Conservation (phyloP, 2,888 invertebrate species). For the Latheticus oryzae region DNA sequence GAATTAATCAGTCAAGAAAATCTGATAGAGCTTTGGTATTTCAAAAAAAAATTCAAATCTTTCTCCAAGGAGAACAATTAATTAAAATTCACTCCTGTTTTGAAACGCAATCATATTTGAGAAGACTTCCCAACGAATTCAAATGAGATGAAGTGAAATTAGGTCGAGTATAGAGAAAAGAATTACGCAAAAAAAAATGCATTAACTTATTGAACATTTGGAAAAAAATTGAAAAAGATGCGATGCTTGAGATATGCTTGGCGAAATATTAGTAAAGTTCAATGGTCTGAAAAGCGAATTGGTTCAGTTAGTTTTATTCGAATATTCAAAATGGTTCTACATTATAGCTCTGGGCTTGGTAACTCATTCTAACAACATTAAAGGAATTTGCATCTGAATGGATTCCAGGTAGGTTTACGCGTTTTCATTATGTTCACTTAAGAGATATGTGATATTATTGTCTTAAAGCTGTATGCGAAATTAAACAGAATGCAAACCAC, state of each 20-base stretch:
- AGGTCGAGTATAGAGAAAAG: neutral
- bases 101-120: constrained; percentile 9
- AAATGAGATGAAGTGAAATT: constrained; percentile 5
- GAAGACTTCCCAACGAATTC: constrained; percentile 1
- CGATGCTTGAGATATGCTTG: no score
- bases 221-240: no score
- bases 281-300: constrained; percentile 32
- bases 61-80: constrained; percentile 12
- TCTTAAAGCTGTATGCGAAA: constrained; percentile 27
- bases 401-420: constrained; percentile 29
- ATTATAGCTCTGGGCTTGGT: constrained; percentile 16
- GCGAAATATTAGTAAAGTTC: constrained; percentile 31
- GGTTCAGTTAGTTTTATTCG: constrained; percentile 36
- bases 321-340: constrained; percentile 18
- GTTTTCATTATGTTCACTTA: constrained; percentile 17
- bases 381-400: constrained; percentile 44
- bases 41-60: constrained; percentile 17
- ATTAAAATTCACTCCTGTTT: constrained; percentile 17
- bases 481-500: neutral
- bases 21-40: no score
- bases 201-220: constrained; percentile 11
- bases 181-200: constrained; percentile 3
- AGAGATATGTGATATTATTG: constrained; percentile 35
- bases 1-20: constrained; percentile 12
- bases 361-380: constrained; percentile 39